Percentiles rank a stretch among this genome's conserved stretches.
These are phyloP conservation scores for Drosophila paracracens DNA, from an alignment of 2,888 invertebrate species.

Conservation along the genomic window DNA sequence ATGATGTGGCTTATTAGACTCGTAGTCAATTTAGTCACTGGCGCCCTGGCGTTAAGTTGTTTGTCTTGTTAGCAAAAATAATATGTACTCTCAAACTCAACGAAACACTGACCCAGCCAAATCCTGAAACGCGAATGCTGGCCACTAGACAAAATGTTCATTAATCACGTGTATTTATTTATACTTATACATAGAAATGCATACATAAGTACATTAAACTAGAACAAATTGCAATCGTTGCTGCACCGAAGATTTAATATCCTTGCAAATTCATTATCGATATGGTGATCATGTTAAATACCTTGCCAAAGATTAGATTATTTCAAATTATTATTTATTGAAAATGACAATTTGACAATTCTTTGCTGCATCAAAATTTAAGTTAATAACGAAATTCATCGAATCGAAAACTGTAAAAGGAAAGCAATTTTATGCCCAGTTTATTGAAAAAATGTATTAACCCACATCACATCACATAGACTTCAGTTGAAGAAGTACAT, in stretches of 20 bases:
- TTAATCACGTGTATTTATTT: constrained; percentile 16
- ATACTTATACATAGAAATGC: constrained; percentile 17
- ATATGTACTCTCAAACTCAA: background rate
- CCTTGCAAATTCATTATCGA: background rate
- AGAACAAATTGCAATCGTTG: background rate
- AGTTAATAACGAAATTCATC: background rate
- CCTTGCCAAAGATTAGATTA: background rate
- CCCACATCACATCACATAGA: constrained; percentile 1
- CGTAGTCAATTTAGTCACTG: background rate
- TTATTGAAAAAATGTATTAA: background rate
- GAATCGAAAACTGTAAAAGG: background rate
- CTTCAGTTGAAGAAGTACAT: background rate
- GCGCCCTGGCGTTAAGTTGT: background rate
- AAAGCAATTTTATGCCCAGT: background rate
- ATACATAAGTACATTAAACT: constrained; percentile 18
- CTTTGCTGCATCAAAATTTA: background rate
- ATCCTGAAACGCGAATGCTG: constrained; percentile 15
- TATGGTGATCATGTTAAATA: background rate
- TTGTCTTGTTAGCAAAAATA: background rate
- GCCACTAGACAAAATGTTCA: constrained; percentile 21
- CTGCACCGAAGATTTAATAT: background rate
- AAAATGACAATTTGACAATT: background rate
- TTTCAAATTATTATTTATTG: too few relatives aligned
- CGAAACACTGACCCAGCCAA: constrained; percentile 22
- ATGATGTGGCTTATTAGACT: background rate